Conservation (phyloP, 2,113 vertebrate species). For the Tauraco erythrolophus region DNA sequence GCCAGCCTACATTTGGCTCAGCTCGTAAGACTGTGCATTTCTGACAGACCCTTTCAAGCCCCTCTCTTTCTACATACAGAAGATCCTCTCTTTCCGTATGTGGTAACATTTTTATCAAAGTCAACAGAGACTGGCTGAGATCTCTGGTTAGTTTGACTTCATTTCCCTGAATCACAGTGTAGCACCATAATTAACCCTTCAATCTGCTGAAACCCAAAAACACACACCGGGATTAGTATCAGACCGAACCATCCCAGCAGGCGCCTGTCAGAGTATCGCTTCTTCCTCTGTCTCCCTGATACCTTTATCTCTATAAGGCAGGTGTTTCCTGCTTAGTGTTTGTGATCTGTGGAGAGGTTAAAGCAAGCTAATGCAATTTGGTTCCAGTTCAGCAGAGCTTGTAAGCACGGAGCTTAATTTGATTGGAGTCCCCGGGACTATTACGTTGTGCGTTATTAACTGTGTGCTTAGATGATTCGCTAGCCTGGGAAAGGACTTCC, state of each 20-base stretch:
- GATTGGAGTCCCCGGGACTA: not conserved
- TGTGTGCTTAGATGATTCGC: not conserved
- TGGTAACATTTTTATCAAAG: not conserved
- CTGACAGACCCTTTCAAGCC: not conserved
- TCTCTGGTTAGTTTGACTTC: not conserved
- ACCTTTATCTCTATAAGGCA: not conserved
- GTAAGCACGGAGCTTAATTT: slow-evolving; percentile 4
- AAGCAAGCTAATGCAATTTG: not conserved
- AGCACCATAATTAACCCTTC: not conserved
- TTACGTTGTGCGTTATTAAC: not conserved
- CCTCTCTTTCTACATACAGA: not conserved
- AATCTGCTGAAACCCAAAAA: not conserved
- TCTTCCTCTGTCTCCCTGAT: not conserved
- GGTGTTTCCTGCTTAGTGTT: not conserved
- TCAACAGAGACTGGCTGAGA: not conserved
- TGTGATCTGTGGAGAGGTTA: slow-evolving; percentile 31
- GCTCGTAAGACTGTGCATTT: not conserved
- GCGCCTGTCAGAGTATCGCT: fast-evolving
- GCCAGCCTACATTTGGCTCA: not conserved
- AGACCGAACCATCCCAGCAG: not conserved
- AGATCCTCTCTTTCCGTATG: not conserved
- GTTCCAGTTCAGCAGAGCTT: slow-evolving; percentile 45
- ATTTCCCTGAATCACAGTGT: not conserved
- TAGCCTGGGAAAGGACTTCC: not conserved
- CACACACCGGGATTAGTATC: fast-evolving